Conservation (phyloP, 2,797 vertebrate species). For the Discoglossus pictus region DNA sequence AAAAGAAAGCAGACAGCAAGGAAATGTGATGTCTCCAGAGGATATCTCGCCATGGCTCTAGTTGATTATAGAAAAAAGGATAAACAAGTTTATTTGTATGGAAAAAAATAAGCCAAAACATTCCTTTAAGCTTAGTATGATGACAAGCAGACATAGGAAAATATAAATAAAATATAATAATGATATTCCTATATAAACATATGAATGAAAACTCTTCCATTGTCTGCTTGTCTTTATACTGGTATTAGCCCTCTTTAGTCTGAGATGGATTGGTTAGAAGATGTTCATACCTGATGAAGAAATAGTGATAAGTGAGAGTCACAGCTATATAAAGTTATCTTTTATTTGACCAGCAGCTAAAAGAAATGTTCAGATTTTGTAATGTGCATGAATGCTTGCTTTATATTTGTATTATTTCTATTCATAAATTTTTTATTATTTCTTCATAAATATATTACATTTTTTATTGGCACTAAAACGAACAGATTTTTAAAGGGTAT, state of each 20-base stretch:
- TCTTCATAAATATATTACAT: too few species aligned
- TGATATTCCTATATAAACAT: slow-evolving; percentile 46
- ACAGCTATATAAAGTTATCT: slow-evolving; percentile 63
- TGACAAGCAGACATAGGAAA: slow-evolving; percentile 80
- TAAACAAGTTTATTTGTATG: slow-evolving; percentile 67
- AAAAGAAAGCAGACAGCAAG: slow-evolving; percentile 68
- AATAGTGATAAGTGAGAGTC: slow-evolving; percentile 84
- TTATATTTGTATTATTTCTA: too few species aligned
- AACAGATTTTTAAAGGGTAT: too few species aligned
- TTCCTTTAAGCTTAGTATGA: slow-evolving; percentile 75
- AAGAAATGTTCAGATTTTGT: slow-evolving; percentile 12
- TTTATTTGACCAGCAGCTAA: slow-evolving; percentile 75
- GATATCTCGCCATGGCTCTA: slow-evolving; percentile 62
- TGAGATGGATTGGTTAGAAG: slow-evolving; percentile 76
- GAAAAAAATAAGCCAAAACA: slow-evolving; percentile 74
- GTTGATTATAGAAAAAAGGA: slow-evolving; percentile 62
- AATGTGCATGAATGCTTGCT: too few species aligned
- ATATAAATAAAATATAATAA: slow-evolving; percentile 55
- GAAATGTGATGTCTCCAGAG: slow-evolving; percentile 72
- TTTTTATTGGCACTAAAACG: too few species aligned
- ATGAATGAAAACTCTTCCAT: slow-evolving; percentile 68
- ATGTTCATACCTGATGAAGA: slow-evolving; percentile 75
- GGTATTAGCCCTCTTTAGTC: slow-evolving; percentile 74
- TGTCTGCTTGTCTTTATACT: slow-evolving; percentile 78
- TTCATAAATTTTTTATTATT: too few species aligned